phyloP scores from a whole-genome alignment of 2,888 invertebrate genomes.

The Orthonevra nobilis region DNA sequence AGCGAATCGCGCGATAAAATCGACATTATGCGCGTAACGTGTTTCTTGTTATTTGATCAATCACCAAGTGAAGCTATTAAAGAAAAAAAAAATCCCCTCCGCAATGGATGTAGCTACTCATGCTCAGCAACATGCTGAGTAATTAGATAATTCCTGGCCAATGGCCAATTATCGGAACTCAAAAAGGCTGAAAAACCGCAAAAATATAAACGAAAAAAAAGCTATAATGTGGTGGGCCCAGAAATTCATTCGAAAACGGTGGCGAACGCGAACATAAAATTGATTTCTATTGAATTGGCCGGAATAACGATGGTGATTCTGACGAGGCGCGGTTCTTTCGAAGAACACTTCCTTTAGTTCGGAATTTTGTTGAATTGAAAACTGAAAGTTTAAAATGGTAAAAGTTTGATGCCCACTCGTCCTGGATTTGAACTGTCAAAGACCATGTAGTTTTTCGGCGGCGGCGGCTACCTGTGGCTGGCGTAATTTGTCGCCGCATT shows the following conservation, averaged over 20 bases:
- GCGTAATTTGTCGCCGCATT: constrained; percentile 26
- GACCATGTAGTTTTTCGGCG: not conserved
- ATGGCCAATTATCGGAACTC: constrained; percentile 62
- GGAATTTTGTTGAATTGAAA: constrained; percentile 5
- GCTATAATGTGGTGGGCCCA: constrained; percentile 5
- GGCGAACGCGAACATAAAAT: constrained; percentile 37
- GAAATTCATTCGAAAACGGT: constrained; percentile 36
- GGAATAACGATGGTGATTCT: constrained; percentile 16
- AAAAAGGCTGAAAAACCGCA: constrained; percentile 22
- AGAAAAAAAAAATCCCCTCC: constrained; percentile 31
- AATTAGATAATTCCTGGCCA: constrained; percentile 67
- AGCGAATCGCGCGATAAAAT: too few relatives aligned
- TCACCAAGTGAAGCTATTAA: constrained; percentile 37
- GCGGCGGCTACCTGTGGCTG: constrained; percentile 49
- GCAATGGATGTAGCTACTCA: constrained; percentile 28
- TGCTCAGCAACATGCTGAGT: constrained; percentile 58
- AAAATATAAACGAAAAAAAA: constrained; percentile 1
- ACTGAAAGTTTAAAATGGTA: constrained; percentile 10
- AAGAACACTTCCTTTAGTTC: not conserved
- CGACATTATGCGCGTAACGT: too few relatives aligned
- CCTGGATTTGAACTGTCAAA: not conserved
- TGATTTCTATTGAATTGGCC: constrained; percentile 23
- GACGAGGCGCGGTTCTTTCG: constrained; percentile 7
- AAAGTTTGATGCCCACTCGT: constrained; percentile 4
- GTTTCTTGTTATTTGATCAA: constrained; percentile 47